Percentiles rank a stretch among this genome's conserved stretches.
Evolutionary conservation across 2,888 invertebrate species (phyloP).

Genomic region (Macaria liturata): DNA sequence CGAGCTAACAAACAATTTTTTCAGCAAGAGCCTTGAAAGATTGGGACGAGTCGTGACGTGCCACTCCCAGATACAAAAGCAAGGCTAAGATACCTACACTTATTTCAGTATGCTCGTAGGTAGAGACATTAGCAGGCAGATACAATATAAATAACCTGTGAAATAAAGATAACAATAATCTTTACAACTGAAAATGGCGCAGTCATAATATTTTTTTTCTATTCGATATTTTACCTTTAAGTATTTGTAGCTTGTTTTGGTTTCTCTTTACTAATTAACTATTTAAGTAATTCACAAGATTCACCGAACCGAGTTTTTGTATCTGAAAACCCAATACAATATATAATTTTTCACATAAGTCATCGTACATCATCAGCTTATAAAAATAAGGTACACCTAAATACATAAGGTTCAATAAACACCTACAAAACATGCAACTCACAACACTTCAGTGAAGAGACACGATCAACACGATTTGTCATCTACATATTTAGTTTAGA

Average conservation of each 20-base stretch:
- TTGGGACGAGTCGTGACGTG: slow-evolving; percentile 37
- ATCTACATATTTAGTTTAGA: slow-evolving; percentile 6
- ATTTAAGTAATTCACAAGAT: too few species aligned
- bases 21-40: slow-evolving; percentile 33
- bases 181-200: not conserved
- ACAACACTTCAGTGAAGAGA: slow-evolving; percentile 11
- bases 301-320: too few species aligned
- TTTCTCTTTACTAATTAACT: too few species aligned
- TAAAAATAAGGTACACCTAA: too few species aligned
- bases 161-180: slow-evolving; percentile 5
- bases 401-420: not conserved
- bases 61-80: slow-evolving; percentile 40
- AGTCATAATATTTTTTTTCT: too few species aligned
- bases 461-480: slow-evolving; percentile 18
- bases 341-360: too few species aligned
- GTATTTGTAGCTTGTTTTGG: too few species aligned
- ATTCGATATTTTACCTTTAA: too few species aligned
- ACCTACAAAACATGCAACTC: slow-evolving; percentile 2
- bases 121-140: too few species aligned
- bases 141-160: not conserved
- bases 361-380: too few species aligned
- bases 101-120: too few species aligned
- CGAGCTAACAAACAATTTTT: slow-evolving; percentile 25
- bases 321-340: too few species aligned
- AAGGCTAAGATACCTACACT: slow-evolving; percentile 17